Conservation (phyloP, 2,888 invertebrate genomes). For the Plebejus melissa region DNA sequence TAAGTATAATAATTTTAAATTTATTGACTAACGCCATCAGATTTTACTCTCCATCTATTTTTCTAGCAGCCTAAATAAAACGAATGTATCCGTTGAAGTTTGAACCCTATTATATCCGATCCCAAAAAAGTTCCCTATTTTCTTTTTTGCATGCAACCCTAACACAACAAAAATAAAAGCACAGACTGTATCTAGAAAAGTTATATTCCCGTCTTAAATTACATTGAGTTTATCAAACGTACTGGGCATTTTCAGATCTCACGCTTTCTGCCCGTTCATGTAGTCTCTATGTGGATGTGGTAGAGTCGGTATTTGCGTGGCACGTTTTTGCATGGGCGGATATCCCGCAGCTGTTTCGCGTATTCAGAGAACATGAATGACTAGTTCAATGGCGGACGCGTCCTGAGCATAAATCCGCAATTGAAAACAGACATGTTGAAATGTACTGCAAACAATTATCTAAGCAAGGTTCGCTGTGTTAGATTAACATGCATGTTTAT, state of each 20-base stretch:
- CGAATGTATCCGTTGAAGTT: neutral
- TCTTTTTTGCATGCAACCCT: slow-evolving; percentile 7
- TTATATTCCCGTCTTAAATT: slow-evolving; percentile 41
- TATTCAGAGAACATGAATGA: slow-evolving; percentile 58
- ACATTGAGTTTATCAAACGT: slow-evolving; percentile 47
- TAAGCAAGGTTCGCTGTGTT: slow-evolving; percentile 14
- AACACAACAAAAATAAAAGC: slow-evolving; percentile 7
- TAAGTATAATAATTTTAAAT: neutral
- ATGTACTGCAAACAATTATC: slow-evolving; percentile 17
- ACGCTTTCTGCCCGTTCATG: neutral
- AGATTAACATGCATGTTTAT: slow-evolving; percentile 11
- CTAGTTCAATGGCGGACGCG: slow-evolving; percentile 47
- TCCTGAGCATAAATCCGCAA: slow-evolving; percentile 29
- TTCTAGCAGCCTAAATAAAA: neutral
- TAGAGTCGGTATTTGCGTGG: neutral
- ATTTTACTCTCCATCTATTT: neutral
- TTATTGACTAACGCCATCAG: too few species aligned
- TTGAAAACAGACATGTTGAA: slow-evolving; percentile 24
- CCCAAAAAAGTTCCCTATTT: neutral
- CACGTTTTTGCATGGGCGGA: slow-evolving; percentile 37
- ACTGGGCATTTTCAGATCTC: slow-evolving; percentile 39
- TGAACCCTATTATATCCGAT: neutral
- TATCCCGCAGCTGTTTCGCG: slow-evolving; percentile 52
- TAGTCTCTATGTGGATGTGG: neutral
- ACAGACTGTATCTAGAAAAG: slow-evolving; percentile 34